Conservation (phyloP, 2,888 invertebrate genomes). For the Ectemnius lituratus region DNA sequence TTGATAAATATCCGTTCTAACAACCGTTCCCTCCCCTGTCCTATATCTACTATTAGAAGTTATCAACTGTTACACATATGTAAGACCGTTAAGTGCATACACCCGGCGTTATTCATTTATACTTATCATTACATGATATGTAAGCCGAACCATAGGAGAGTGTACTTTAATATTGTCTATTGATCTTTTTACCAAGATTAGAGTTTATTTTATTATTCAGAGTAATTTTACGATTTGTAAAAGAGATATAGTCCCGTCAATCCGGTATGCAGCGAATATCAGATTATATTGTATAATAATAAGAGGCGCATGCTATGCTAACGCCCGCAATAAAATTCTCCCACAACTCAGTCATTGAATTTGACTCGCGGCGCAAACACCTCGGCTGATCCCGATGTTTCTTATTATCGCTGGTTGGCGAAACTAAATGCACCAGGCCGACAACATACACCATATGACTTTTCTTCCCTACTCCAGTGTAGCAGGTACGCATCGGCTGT, state of each 20-base stretch:
- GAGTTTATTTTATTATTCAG: slow-evolving; percentile 73
- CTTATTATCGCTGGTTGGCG: neutral
- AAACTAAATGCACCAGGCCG: too few species aligned
- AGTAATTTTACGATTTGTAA: slow-evolving; percentile 63
- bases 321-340: slow-evolving; percentile 62
- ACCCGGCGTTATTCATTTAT: slow-evolving; percentile 41
- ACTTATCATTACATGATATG: neutral
- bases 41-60: slow-evolving; percentile 42
- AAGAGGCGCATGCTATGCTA: slow-evolving; percentile 44
- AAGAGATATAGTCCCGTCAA: slow-evolving; percentile 46
- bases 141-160: slow-evolving; percentile 23
- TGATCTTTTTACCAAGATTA: slow-evolving; percentile 71
- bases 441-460: too few species aligned
- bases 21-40: slow-evolving; percentile 46
- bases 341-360: neutral
- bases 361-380: neutral
- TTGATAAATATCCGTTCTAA: slow-evolving; percentile 7
- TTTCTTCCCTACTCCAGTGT: too few species aligned
- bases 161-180: slow-evolving; percentile 55
- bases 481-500: too few species aligned
- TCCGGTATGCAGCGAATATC: slow-evolving; percentile 41
- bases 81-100: slow-evolving; percentile 48
- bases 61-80: slow-evolving; percentile 53
- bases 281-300: slow-evolving; percentile 50
- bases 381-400: neutral